phyloP scores from a whole-genome alignment of 2,113 vertebrate species.

The Dryoscopus gambensis region DNA sequence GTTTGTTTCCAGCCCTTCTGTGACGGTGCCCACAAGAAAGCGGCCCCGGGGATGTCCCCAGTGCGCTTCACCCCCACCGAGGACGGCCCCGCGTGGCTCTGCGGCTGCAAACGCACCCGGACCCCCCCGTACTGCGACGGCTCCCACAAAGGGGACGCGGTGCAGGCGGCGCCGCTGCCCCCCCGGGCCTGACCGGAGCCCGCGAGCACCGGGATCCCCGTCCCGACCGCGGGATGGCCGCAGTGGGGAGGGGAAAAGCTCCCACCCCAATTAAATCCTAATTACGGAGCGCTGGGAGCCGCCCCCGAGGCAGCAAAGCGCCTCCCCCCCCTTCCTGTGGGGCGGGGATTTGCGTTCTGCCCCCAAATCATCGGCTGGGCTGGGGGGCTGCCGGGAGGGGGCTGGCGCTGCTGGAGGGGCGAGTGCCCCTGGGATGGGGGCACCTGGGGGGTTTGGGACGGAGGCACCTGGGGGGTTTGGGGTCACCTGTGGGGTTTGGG shows the following conservation, averaged over 20 bases:
- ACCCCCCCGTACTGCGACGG: constrained; percentile 82
- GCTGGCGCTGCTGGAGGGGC: no score
- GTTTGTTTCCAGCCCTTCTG: constrained; percentile 79
- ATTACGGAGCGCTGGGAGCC: background rate
- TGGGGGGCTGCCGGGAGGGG: no score
- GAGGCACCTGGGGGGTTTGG: background rate
- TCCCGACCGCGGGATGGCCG: fast-evolving
- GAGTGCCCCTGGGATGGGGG: no score
- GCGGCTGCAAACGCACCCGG: constrained; percentile 82
- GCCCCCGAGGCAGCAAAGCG: background rate
- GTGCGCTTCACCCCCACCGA: constrained; percentile 75
- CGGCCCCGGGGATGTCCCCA: constrained; percentile 69
- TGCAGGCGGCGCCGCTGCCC: constrained; percentile 7
- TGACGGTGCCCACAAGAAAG: constrained; percentile 78
- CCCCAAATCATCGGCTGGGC: no score
- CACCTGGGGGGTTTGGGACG: background rate
- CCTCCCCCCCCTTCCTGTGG: background rate
- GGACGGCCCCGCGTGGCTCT: constrained; percentile 67
- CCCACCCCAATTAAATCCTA: background rate
- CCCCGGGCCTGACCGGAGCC: background rate
- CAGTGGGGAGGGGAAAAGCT: background rate
- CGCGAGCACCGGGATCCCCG: background rate
- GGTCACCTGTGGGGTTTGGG: background rate
- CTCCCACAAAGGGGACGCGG: constrained; percentile 72
- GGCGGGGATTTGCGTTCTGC: no score